These are phyloP conservation scores for Drosophila mayaguana DNA, from an alignment of 2,888 invertebrate genomes.

Conservation along the genomic window DNA sequence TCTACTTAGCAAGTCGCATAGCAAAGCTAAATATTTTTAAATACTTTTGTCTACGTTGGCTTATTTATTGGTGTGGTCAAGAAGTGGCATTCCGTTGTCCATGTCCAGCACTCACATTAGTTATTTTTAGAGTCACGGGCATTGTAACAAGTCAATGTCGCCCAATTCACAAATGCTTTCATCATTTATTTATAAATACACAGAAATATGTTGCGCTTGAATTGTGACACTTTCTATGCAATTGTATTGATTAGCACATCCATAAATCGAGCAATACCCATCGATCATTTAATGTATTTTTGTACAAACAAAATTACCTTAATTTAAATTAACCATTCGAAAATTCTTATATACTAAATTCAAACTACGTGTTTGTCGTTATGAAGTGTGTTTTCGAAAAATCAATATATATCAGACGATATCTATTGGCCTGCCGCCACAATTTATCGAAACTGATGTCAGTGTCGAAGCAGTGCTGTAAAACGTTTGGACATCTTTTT, in stretches of 20 bases:
- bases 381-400: constrained; percentile 59
- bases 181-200: constrained; percentile 67
- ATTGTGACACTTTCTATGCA: constrained; percentile 1
- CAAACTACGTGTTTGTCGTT: constrained; percentile 76
- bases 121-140: constrained; percentile 68
- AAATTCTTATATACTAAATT: constrained; percentile 63
- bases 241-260: background rate
- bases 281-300: background rate
- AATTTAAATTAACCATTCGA: constrained; percentile 44
- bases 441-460: constrained; percentile 14
- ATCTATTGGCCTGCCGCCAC: constrained; percentile 43
- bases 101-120: constrained; percentile 39
- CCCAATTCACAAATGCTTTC: constrained; percentile 50
- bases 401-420: constrained; percentile 48
- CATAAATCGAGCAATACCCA: background rate
- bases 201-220: constrained; percentile 23
- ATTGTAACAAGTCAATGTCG: constrained; percentile 75
- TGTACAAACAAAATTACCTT: constrained; percentile 36
- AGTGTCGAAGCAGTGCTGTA: constrained; percentile 14
- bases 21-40: constrained; percentile 7
- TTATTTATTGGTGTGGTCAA: constrained; percentile 41
- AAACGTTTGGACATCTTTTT: background rate
- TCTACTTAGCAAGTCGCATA: constrained; percentile 17
- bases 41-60: constrained; percentile 5
- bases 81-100: constrained; percentile 16